Evolutionary conservation across 1,140 invertebrate genomes (phyloP), one percentile per base, ranked within the genome.

Genomic region (Thaumatotibia leucotreta): DNA sequence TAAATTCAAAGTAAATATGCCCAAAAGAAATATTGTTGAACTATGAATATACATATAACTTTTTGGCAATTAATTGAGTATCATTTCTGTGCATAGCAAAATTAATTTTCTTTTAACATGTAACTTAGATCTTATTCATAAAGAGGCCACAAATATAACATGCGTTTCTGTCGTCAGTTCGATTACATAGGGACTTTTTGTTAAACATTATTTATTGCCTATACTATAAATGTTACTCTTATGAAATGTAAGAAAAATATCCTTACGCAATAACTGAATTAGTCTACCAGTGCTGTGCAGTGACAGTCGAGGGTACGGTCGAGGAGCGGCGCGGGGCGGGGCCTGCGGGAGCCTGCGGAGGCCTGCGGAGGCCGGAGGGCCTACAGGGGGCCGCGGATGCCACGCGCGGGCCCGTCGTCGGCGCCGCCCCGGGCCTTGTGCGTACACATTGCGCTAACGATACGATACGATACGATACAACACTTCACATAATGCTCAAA

Each of bases 61-160:
- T 91, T 91, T 91, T 89, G 88, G 88, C 88, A 91, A 89, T 91
- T 86, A 85, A 89, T 91, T 91, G 88, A 91, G 88, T 91, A 91
- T 91, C 86, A 90, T 90, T 89, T 91, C 83, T 91, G 88, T 91
- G 88, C 88, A 91, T 91, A 91, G 86, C 88, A 91, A 91, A 89
- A 89, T 87, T 89, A 88, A 88, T 89, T 87, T 89, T 86, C 79
- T 89, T 58, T 88, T 88, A 89, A 87, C 79, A 86, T 88, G 86
- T 91, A 91, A 91, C 88, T 89, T 91, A 91, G 86, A 91, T 91
- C 88, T 91, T 91, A 91, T 87, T 82, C 67, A 86, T 91, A 91
- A 88, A 90, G 86, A 91, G 88, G 88, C 88, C 86, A 91, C 88
- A 89, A 89, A 89, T 91, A 91, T 91, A 87, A 88, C 88, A 89